Percentiles rank a stretch among this genome's conserved stretches.
phyloP scores from a whole-genome alignment of 2,113 vertebrate species.

The Dipodomys spectabilis region DNA sequence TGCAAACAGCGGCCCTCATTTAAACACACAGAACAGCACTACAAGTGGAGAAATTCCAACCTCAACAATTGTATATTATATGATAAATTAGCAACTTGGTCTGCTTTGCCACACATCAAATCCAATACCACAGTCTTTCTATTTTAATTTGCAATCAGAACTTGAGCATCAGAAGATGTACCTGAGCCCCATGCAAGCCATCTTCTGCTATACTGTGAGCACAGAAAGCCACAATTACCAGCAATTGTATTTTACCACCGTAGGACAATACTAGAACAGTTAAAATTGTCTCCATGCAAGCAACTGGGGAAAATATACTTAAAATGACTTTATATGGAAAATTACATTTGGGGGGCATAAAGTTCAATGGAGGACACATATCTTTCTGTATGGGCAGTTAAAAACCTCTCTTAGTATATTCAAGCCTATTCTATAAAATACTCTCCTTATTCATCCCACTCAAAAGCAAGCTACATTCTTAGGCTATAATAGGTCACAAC shows the following conservation, averaged over 20 bases:
- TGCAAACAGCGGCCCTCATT: slow-evolving; percentile 86
- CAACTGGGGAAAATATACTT: slow-evolving; percentile 76
- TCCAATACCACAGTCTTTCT: slow-evolving; percentile 73
- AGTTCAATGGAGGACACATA: slow-evolving; percentile 74
- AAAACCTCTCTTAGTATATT: slow-evolving; percentile 82
- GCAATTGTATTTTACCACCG: slow-evolving; percentile 84
- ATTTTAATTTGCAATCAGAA: slow-evolving; percentile 83
- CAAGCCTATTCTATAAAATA: slow-evolving; percentile 84
- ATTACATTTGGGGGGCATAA: slow-evolving; percentile 64
- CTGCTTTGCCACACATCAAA: slow-evolving; percentile 84
- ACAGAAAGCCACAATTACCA: slow-evolving; percentile 82
- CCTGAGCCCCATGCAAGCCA: slow-evolving; percentile 65
- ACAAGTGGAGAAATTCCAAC: slow-evolving; percentile 84
- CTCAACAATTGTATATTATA: slow-evolving; percentile 81
- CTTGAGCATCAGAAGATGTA: slow-evolving; percentile 73
- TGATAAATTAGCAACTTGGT: slow-evolving; percentile 85
- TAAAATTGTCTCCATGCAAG: slow-evolving; percentile 82
- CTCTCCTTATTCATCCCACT: slow-evolving; percentile 83
- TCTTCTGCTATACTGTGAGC: slow-evolving; percentile 70
- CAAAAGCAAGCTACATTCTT: slow-evolving; percentile 83
- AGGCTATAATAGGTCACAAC: slow-evolving; percentile 86
- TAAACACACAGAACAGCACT: slow-evolving; percentile 84
- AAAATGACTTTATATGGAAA: slow-evolving; percentile 82
- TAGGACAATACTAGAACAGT: slow-evolving; percentile 81
- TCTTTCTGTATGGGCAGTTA: slow-evolving; percentile 76